A percentile compares a stretch with the other conserved stretches of the same genome.
phyloP scores from a whole-genome alignment of 2,113 vertebrate species.

The Ariopsis seemanni region DNA sequence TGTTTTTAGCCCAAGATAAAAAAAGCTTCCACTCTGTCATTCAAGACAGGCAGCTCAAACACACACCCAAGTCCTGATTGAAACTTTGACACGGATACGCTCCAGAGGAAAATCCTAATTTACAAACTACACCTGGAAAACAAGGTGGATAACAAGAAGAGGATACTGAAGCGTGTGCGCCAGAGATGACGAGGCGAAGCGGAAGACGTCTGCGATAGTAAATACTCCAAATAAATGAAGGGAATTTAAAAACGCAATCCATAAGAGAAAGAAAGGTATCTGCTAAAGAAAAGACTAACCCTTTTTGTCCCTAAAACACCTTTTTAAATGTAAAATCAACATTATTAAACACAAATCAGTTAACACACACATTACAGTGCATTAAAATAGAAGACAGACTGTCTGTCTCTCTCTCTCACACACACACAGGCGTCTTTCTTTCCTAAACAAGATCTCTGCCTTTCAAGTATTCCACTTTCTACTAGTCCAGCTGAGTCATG shows the following conservation, averaged over 20 bases:
- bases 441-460: conserved; percentile 35
- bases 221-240: background rate
- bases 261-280: background rate
- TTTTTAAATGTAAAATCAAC: background rate
- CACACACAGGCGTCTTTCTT: conserved; percentile 43
- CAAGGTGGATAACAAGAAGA: background rate
- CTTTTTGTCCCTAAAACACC: background rate
- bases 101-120: conserved; percentile 6
- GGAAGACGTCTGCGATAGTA: background rate
- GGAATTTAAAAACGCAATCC: background rate
- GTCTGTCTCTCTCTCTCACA: background rate
- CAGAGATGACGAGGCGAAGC: background rate
- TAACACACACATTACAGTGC: conserved; percentile 4
- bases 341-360: background rate
- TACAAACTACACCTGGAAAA: conserved; percentile 23
- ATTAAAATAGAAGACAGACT: background rate
- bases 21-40: background rate
- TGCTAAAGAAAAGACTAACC: background rate
- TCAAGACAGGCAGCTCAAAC: conserved; percentile 3
- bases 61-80: background rate
- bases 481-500: conserved; percentile 38
- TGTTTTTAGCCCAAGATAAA: background rate
- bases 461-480: conserved; percentile 39
- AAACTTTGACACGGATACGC: background rate
- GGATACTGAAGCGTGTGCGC: background rate